Evolutionary conservation across 2,113 vertebrate species (phyloP).

Genomic region (Engraulis encrasicolus): DNA sequence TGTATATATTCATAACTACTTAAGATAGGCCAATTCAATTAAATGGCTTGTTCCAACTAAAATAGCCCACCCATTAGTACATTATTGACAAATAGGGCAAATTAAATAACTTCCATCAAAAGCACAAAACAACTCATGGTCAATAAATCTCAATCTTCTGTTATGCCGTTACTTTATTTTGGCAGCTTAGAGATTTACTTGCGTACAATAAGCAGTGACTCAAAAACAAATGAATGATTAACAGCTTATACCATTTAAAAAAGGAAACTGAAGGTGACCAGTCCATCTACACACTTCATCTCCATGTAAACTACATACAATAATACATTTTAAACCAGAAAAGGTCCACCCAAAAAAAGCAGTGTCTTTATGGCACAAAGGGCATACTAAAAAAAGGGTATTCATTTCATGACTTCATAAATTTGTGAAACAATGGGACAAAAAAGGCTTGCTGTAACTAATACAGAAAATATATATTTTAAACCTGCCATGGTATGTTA

Average conservation of each 20-base stretch:
- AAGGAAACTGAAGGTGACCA: conserved; percentile 27
- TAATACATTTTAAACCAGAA: conserved; percentile 55
- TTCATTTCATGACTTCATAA: conserved; percentile 27
- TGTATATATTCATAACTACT: too few species aligned
- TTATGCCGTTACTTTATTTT: conserved; percentile 6
- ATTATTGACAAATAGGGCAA: too few species aligned
- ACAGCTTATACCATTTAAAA: conserved; percentile 31
- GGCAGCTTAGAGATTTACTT: conserved; percentile 17
- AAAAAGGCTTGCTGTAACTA: conserved; percentile 29
- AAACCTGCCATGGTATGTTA: conserved; percentile 24
- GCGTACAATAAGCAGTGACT: conserved; percentile 5
- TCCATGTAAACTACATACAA: conserved; percentile 59
- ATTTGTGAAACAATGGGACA: conserved; percentile 29
- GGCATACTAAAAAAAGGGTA: conserved; percentile 15
- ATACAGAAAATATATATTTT: conserved; percentile 36
- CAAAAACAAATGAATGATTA: background rate
- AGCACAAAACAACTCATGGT: too few species aligned
- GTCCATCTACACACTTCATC: conserved; percentile 45
- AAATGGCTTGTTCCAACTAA: too few species aligned
- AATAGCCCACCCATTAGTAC: too few species aligned
- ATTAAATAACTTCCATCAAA: too few species aligned
- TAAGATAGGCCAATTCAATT: too few species aligned
- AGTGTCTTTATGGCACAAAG: conserved; percentile 27
- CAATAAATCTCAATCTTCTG: background rate
- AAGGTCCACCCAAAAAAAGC: conserved; percentile 39